These are phyloP conservation scores for Andrena marginata DNA, from an alignment of 2,888 invertebrate genomes.

Conservation along the genomic window DNA sequence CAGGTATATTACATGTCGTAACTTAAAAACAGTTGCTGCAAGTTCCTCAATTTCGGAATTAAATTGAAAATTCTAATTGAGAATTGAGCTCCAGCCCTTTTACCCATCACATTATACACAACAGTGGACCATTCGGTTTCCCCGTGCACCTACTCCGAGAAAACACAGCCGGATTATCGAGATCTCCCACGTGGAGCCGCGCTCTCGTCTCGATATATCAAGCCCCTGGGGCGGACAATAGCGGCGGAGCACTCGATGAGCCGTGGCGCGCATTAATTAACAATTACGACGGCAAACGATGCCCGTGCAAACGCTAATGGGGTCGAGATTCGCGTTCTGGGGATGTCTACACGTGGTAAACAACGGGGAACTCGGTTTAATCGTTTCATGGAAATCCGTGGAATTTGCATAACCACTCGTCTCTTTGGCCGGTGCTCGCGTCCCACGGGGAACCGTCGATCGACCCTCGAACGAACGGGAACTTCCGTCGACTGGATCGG, in stretches of 20 bases:
- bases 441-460: neutral
- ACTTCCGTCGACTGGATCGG: conserved; percentile 26
- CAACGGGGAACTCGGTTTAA: conserved; percentile 70
- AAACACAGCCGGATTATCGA: neutral
- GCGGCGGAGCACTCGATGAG: conserved; percentile 9
- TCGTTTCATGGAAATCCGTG: conserved; percentile 73
- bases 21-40: too few relatives aligned
- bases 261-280: conserved; percentile 61
- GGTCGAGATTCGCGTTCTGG: conserved; percentile 49
- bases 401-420: conserved; percentile 60
- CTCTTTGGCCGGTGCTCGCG: conserved; percentile 6
- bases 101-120: too few relatives aligned
- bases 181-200: neutral
- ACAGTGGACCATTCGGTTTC: too few relatives aligned
- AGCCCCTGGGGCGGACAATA: neutral
- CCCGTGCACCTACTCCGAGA: neutral
- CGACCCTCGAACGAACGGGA: neutral
- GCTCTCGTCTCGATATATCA: neutral
- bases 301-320: conserved; percentile 52
- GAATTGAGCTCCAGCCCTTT: too few relatives aligned
- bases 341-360: conserved; percentile 60
- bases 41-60: too few relatives aligned
- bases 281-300: conserved; percentile 63
- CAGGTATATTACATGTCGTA: too few relatives aligned
- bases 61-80: too few relatives aligned